Evolutionary conservation across 2,113 vertebrate genomes (phyloP).

Genomic region (Poeciliopsis occidentalis): DNA sequence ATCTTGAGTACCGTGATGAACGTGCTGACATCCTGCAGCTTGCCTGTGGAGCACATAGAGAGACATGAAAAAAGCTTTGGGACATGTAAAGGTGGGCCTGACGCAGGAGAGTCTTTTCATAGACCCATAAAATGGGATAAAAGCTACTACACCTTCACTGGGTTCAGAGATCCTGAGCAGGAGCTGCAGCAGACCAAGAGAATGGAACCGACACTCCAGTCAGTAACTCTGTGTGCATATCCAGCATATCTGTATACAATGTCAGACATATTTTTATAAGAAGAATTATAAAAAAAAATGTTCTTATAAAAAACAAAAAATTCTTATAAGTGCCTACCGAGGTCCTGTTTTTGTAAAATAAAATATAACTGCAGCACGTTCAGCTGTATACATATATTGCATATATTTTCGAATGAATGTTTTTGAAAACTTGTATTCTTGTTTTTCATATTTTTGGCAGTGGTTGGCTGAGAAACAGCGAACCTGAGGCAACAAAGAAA

Average conservation of each 20-base stretch:
- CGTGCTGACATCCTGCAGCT: conserved; percentile 92
- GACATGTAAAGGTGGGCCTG: conserved; percentile 40
- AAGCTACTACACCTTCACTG: conserved; percentile 93
- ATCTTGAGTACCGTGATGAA: conserved; percentile 90
- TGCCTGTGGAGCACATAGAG: conserved; percentile 89
- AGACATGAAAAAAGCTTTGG: conserved; percentile 54
- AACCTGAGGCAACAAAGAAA: conserved; percentile 83
- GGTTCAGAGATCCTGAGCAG: conserved; percentile 92
- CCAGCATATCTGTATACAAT: not conserved
- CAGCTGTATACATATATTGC: too few species aligned
- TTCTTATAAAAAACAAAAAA: too few species aligned
- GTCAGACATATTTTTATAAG: not conserved
- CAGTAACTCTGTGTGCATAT: conserved; percentile 7
- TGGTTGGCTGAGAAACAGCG: conserved; percentile 89
- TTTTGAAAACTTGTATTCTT: not conserved
- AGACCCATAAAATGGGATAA: conserved; percentile 95
- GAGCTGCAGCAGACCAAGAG: conserved; percentile 87
- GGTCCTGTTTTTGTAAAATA: too few species aligned
- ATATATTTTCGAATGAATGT: not conserved
- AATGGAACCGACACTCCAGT: conserved; percentile 88
- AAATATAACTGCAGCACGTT: too few species aligned
- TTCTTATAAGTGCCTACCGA: not conserved
- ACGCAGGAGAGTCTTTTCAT: conserved; percentile 70
- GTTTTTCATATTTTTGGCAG: conserved; percentile 63
- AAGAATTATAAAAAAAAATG: not conserved